Evolutionary conservation across 1,140 invertebrate species (phyloP).

Genomic region (Drosophila nasuta): DNA sequence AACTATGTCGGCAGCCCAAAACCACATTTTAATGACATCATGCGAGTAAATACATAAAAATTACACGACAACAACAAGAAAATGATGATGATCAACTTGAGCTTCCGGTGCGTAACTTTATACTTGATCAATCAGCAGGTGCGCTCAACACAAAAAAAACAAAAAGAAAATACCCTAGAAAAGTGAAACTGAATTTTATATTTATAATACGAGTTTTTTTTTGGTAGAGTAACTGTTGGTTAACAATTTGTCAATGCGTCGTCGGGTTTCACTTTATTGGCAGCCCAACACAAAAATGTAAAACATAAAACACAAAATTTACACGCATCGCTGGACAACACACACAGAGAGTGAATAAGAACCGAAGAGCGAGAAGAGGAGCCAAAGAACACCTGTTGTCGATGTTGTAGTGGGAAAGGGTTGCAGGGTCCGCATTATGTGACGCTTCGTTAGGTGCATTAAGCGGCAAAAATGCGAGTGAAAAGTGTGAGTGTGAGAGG

Average conservation of each 20-base stretch:
- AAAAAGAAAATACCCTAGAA: background rate
- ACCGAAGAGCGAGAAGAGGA: background rate
- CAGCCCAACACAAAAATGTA: slow-evolving; percentile 11
- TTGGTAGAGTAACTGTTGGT: slow-evolving; percentile 1
- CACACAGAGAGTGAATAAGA: background rate
- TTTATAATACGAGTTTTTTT: background rate
- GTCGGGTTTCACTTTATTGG: slow-evolving; percentile 37
- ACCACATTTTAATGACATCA: slow-evolving; percentile 2
- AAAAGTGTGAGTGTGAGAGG: background rate
- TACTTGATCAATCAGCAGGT: slow-evolving; percentile 5
- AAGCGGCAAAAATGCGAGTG: slow-evolving; percentile 53
- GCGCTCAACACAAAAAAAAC: no score
- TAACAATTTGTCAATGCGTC: slow-evolving; percentile 15
- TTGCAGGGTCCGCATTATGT: slow-evolving; percentile 26
- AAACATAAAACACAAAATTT: slow-evolving; percentile 23
- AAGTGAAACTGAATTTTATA: background rate
- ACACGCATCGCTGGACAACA: slow-evolving; percentile 43
- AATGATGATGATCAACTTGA: slow-evolving; percentile 28
- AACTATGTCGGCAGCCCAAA: background rate
- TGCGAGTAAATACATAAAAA: slow-evolving; percentile 1
- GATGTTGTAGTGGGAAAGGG: background rate
- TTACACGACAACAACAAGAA: slow-evolving; percentile 1
- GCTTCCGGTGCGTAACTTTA: slow-evolving; percentile 42
- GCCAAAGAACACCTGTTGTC: slow-evolving; percentile 51
- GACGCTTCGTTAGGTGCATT: slow-evolving; percentile 63